Base-by-base conservation (phyloP, 2,888 invertebrate species). In the Drosophila stalkeri region DNA sequence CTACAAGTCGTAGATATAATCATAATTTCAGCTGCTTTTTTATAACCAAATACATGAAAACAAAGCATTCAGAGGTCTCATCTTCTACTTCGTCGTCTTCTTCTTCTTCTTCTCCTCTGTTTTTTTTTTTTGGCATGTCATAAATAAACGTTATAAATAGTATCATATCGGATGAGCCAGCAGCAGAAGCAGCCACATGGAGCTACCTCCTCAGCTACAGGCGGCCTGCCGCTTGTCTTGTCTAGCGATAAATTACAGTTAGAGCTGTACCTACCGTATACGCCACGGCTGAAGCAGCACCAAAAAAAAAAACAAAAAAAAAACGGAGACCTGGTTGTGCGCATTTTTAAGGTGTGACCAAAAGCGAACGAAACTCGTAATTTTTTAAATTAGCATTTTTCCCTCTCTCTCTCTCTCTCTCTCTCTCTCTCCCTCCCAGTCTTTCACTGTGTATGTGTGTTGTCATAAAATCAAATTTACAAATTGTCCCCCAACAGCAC, bases 381-480 rank as follows among this genome's bases (percentile, higher is more conserved):
- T 91, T 89, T 91, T 91, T 85, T 73, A 87, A 91, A 90, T 90
- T 90, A 90, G 91, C 90, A 90, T 90, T 91, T 90, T 84, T 80
- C 54, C 39, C 54, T 51, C 41, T 27, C 43, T 39, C 35, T 20
- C 23, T 33, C 20, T 27, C 51, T 31, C 49, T 6, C 54, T 51
- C 16, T 8, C 1, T 16, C 52, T 60, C 27, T 20, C 12, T 33
- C 23, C n/a, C n/a, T n/a, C n/a, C n/a, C n/a, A n/a, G n/a, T 31
- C 56, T 56, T 49, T 60, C 27, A 14, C 16, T 23, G 23, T 18
- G 41, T 3, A 14, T 33, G 41, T 3, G 23, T 33, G 33, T 79
- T 88, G 83, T 82, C 88, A 91, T 90, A 90, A 91, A 90, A 91
- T 77, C 81, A 90, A 91, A 91, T 91, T 91, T 91, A 91, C 91